These are phyloP conservation scores for Leptinotarsa juncta DNA, from an alignment of 2,888 invertebrate genomes.

Conservation along the genomic window DNA sequence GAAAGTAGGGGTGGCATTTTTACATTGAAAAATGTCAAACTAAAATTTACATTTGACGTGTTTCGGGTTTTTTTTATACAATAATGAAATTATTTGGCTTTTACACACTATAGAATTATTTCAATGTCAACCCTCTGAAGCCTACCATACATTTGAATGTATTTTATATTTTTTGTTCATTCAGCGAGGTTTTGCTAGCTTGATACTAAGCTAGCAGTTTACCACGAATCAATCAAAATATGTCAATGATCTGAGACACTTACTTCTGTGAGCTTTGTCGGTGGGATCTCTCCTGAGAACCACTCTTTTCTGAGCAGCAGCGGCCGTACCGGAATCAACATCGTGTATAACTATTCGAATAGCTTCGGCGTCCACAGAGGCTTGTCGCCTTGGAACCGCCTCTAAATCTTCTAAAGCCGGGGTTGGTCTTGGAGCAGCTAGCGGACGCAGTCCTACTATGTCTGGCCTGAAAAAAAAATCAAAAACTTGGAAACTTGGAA, in stretches of 20 bases:
- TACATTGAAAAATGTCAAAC: too few relatives aligned
- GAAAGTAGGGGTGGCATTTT: too few relatives aligned
- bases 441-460: constrained; percentile 70
- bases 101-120: too few relatives aligned
- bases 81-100: too few relatives aligned
- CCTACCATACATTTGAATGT: too few relatives aligned
- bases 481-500: neutral
- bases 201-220: neutral
- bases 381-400: constrained; percentile 78
- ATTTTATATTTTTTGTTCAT: too few relatives aligned
- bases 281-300: constrained; percentile 81
- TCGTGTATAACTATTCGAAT: constrained; percentile 94
- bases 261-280: constrained; percentile 88
- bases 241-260: constrained; percentile 62
- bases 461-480: constrained; percentile 74
- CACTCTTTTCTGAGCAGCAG: constrained; percentile 80
- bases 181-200: too few relatives aligned
- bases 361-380: constrained; percentile 90
- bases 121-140: too few relatives aligned
- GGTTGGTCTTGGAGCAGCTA: constrained; percentile 69
- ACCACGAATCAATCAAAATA: neutral
- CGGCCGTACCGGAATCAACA: constrained; percentile 80
- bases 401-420: constrained; percentile 75
- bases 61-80: too few relatives aligned
- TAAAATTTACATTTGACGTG: too few relatives aligned